phyloP scores from a whole-genome alignment of 2,888 invertebrate genomes.

The Oscheius sp. region DNA sequence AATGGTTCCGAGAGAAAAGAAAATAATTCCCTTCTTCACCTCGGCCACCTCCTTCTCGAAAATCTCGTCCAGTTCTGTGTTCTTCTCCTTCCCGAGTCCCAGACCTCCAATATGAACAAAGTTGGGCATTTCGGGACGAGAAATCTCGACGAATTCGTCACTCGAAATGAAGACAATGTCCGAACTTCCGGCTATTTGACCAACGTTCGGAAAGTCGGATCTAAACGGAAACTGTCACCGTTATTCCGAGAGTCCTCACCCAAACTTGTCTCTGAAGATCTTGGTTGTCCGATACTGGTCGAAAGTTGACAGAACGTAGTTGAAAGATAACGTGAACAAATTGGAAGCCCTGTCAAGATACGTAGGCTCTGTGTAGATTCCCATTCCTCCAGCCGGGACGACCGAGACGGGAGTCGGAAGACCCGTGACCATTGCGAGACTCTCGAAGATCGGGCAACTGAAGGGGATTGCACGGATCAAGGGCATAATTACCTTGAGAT shows the following conservation, averaged over 20 bases:
- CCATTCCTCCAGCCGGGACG: constrained; percentile 15
- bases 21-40: constrained; percentile 51
- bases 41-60: constrained; percentile 47
- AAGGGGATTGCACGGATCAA: neutral
- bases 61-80: constrained; percentile 31
- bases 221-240: constrained; percentile 38
- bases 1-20: constrained; percentile 60
- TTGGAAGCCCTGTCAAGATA: constrained; percentile 26
- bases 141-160: constrained; percentile 61
- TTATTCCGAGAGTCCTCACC: neutral
- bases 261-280: constrained; percentile 32
- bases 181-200: constrained; percentile 47
- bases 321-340: constrained; percentile 5
- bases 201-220: constrained; percentile 52
- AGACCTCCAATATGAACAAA: constrained; percentile 60
- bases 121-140: constrained; percentile 56
- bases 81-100: constrained; percentile 28
- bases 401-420: constrained; percentile 38
- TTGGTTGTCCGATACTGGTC: constrained; percentile 12
- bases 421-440: constrained; percentile 31
- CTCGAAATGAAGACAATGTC: constrained; percentile 59
- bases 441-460: constrained; percentile 44
- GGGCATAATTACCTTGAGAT: constrained; percentile 50
- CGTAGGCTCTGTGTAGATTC: constrained; percentile 14
- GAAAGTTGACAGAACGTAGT: neutral